These are phyloP conservation scores for Excalfactoria chinensis DNA, from an alignment of 2,113 vertebrate genomes.

Conservation along the genomic window DNA sequence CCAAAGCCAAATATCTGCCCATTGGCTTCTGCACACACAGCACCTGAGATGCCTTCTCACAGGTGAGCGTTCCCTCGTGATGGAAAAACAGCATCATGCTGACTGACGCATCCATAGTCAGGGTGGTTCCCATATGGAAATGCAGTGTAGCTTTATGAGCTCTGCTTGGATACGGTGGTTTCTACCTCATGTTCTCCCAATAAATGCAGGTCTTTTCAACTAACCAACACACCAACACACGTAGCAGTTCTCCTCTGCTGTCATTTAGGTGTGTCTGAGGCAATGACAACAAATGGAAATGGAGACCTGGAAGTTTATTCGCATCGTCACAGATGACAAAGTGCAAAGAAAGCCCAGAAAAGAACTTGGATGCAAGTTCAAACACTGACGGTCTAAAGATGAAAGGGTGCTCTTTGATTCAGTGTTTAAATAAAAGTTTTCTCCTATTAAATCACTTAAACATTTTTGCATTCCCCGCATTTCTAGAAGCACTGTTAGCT, in stretches of 20 bases:
- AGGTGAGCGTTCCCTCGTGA: neutral
- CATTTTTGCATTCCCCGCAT: constrained; percentile 89
- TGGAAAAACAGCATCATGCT: neutral
- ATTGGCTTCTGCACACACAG: neutral
- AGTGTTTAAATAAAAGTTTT: constrained; percentile 77
- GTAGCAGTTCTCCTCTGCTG: neutral
- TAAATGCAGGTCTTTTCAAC: neutral
- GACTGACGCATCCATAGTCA: neutral
- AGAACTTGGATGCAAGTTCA: constrained; percentile 72
- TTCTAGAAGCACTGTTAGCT: constrained; percentile 84
- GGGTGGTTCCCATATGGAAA: neutral
- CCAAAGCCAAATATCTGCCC: accelerated
- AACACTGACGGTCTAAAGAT: constrained; percentile 65
- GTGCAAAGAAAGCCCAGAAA: neutral
- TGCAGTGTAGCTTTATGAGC: neutral
- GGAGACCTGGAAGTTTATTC: neutral
- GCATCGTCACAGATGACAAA: constrained; percentile 19
- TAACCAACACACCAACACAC: neutral
- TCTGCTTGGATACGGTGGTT: neutral
- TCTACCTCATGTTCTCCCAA: neutral
- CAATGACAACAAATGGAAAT: neutral
- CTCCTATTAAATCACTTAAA: constrained; percentile 78
- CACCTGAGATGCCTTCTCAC: neutral
- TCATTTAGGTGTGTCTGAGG: neutral
- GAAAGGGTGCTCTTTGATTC: constrained; percentile 71